Evolutionary conservation across 2,797 vertebrate species (phyloP), one percentile per base, ranked within the genome.

Genomic region (Pseudochirops corinnae): DNA sequence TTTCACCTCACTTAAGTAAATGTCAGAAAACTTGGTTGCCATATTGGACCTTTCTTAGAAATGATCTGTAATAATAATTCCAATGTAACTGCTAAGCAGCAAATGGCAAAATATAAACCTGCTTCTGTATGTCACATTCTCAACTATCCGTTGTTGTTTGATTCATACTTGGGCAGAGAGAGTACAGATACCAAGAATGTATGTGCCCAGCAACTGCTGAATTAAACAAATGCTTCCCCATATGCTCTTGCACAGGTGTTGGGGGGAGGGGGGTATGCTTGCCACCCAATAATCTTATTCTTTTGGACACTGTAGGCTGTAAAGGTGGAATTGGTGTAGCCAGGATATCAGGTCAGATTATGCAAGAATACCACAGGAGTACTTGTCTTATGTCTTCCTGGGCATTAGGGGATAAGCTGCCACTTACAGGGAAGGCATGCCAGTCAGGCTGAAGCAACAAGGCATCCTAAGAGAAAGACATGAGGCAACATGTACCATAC

Each of bases 191-290:
- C 57, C 46, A 93, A 56, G 21, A 91, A 56, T 56, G 62, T 96
- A 87, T 95, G 52, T 67, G 53, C 46, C 12, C 93, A 60, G 96
- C 96, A 96, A 94, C 95, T 90, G 91, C 60, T 91, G 52, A 95
- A 13, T 16, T 90, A 92, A 92, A 93, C 95, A 97, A 97, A 90
- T 94, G 95, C 29, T 94, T n/a, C 92, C 67, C 90, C 95, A 91
- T 62, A 92, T 96, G 95, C 91, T 96, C 95, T 95, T 91, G 74
- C 93, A 92, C 53, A 95, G 96, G 53, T 93, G 93, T 94, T 94
- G 93, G 92, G 58, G 90, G 56, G 91, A 96, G n/a, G 92, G 95
- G 12, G 21, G 12, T 39, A 33, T 90, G 1, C 92, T 95, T 95
- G 57, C 74, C 94, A 39, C 95, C 96, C 13, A 7, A 55, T 6